Evolutionary conservation across 2,113 vertebrate genomes (phyloP).

Genomic region (Bufo gargarizans): DNA sequence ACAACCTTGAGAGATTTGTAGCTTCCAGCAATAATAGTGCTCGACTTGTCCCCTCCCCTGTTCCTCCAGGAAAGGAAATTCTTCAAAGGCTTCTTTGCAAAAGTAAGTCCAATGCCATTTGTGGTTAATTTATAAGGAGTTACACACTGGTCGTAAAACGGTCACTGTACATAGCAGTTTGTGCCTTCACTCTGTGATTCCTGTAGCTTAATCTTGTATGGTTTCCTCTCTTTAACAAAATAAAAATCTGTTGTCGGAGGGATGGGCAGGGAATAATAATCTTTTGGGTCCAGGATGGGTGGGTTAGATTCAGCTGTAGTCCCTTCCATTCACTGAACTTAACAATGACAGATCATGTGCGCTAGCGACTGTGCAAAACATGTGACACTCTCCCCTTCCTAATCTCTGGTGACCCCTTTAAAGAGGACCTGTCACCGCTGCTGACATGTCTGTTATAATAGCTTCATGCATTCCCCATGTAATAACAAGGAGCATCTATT

Average conservation of each 20-base stretch:
- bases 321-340: not conserved
- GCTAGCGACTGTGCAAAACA: not conserved
- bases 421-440: no score
- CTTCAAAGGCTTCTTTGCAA: slow-evolving; percentile 99
- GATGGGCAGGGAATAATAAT: not conserved
- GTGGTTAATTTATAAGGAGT: slow-evolving; percentile 82
- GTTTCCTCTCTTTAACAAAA: not conserved
- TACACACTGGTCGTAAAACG: slow-evolving; percentile 78
- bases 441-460: no score
- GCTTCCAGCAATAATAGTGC: slow-evolving; percentile 89
- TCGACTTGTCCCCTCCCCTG: slow-evolving; percentile 92
- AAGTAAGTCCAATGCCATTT: slow-evolving; percentile 93
- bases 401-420: no score
- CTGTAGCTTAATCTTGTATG: not conserved
- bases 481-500: no score
- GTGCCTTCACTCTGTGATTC: slow-evolving; percentile 15
- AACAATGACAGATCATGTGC: not conserved
- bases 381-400: no score
- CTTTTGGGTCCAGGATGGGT: not conserved
- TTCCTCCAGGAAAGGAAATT: slow-evolving; percentile 99
- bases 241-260: not conserved
- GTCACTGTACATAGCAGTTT: slow-evolving; percentile 54
- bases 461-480: no score
- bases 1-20: slow-evolving; percentile 79
- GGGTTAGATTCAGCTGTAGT: not conserved